Conservation (phyloP, 2,113 vertebrate species). For the Orthonyx spaldingii region DNA sequence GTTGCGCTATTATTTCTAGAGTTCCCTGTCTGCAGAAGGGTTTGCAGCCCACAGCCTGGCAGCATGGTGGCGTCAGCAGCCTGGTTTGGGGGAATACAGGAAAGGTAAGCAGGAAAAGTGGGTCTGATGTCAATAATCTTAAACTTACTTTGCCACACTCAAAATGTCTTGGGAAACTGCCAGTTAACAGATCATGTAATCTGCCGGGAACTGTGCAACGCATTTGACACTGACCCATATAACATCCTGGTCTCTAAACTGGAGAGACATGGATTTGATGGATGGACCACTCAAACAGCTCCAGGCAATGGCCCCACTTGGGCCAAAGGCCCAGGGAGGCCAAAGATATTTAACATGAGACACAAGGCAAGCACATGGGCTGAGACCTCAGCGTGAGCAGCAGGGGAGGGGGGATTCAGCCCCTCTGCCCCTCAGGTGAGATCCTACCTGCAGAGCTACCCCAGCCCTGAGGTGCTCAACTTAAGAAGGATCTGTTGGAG, state of each 20-base stretch:
- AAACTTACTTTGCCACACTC: neutral
- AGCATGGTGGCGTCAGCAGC: neutral
- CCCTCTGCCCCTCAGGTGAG: neutral
- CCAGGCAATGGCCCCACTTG: neutral
- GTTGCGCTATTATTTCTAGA: neutral
- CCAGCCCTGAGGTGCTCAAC: neutral
- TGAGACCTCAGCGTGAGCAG: neutral
- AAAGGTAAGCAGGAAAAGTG: neutral
- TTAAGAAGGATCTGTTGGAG: neutral
- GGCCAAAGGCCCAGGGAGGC: neutral
- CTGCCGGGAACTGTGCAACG: neutral
- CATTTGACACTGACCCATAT: accelerated
- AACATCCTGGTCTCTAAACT: neutral
- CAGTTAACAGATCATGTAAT: neutral
- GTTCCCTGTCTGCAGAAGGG: neutral
- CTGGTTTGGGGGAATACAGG: neutral
- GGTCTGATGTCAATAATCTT: neutral
- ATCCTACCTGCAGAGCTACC: neutral
- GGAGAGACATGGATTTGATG: neutral
- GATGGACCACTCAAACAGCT: neutral
- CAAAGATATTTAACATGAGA: neutral
- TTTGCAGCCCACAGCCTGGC: neutral
- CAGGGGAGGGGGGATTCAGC: neutral
- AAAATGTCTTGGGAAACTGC: neutral
- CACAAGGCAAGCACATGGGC: neutral